phyloP scores from a whole-genome alignment of 2,797 vertebrate species.

The Helicolenus hilgendorfi region DNA sequence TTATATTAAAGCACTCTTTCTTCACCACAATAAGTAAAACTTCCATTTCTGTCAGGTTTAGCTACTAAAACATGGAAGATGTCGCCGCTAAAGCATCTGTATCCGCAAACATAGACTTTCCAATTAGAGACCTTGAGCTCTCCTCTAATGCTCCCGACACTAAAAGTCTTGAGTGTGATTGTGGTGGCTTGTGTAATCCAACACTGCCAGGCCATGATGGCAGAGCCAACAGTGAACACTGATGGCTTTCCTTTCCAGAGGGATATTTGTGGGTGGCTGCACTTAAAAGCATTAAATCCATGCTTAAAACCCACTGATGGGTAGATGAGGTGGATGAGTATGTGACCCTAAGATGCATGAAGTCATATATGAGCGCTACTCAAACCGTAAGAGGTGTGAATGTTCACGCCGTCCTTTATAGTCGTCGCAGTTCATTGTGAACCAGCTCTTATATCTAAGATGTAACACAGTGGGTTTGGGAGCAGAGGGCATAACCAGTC shows the following conservation, averaged over 20 bases:
- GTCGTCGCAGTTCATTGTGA: background rate
- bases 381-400: slow-evolving; percentile 29
- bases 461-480: background rate
- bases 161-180: slow-evolving; percentile 65
- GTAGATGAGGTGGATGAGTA: slow-evolving; percentile 1
- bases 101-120: slow-evolving; percentile 5
- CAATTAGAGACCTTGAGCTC: slow-evolving; percentile 40
- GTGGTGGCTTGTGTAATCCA: slow-evolving; percentile 74
- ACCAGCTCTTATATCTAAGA: background rate
- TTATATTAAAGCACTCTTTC: background rate
- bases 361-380: slow-evolving; percentile 1
- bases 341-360: slow-evolving; percentile 32
- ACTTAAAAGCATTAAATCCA: slow-evolving; percentile 76
- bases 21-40: background rate
- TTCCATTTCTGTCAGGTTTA: background rate
- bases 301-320: slow-evolving; percentile 69
- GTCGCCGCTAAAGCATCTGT: background rate
- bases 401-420: background rate
- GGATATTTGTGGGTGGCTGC: slow-evolving; percentile 58
- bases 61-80: background rate
- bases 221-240: slow-evolving; percentile 57
- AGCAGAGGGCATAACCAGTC: background rate
- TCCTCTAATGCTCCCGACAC: slow-evolving; percentile 38
- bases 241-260: slow-evolving; percentile 70
- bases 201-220: slow-evolving; percentile 63